Percentiles rank a stretch among this genome's conserved stretches.
Conservation (phyloP, 1,140 invertebrate genomes). For the Chlorops oryzae region DNA sequence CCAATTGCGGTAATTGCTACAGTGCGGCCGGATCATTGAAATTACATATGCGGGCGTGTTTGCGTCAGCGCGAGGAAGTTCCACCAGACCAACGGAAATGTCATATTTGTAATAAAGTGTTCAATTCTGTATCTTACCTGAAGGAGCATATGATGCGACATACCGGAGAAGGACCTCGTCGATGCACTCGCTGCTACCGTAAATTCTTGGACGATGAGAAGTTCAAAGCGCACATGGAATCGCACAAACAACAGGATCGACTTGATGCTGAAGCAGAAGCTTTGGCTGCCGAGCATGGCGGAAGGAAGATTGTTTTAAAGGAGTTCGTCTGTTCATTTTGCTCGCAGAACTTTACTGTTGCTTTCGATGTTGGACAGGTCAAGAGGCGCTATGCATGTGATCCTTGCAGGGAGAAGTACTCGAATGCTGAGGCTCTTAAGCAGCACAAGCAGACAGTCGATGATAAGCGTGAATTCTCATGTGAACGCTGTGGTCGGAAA, state of each 20-base stretch:
- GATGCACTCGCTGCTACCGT: slow-evolving; percentile 42
- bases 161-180: slow-evolving; percentile 40
- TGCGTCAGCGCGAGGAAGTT: slow-evolving; percentile 35
- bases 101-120: slow-evolving; percentile 41
- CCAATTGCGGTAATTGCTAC: slow-evolving; percentile 44
- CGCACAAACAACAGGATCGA: slow-evolving; percentile 41
- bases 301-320: slow-evolving; percentile 43
- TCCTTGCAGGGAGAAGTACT: slow-evolving; percentile 42
- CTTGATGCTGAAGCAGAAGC: slow-evolving; percentile 40
- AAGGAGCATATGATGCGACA: slow-evolving; percentile 46
- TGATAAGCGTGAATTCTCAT: slow-evolving; percentile 42
- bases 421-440: slow-evolving; percentile 39
- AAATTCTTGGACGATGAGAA: slow-evolving; percentile 42
- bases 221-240: slow-evolving; percentile 36
- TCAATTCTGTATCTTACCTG: slow-evolving; percentile 43
- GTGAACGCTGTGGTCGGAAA: slow-evolving; percentile 41
- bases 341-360: slow-evolving; percentile 37
- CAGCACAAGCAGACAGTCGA: slow-evolving; percentile 42
- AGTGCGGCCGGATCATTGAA: slow-evolving; percentile 43
- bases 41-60: slow-evolving; percentile 44
- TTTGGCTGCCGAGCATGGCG: slow-evolving; percentile 33
- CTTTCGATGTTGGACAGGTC: slow-evolving; percentile 41
- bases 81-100: slow-evolving; percentile 40
- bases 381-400: slow-evolving; percentile 45
- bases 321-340: slow-evolving; percentile 45